Evolutionary conservation across 2,888 invertebrate genomes (phyloP), one percentile per base, ranked within the genome.

Genomic region (Emesis furor): DNA sequence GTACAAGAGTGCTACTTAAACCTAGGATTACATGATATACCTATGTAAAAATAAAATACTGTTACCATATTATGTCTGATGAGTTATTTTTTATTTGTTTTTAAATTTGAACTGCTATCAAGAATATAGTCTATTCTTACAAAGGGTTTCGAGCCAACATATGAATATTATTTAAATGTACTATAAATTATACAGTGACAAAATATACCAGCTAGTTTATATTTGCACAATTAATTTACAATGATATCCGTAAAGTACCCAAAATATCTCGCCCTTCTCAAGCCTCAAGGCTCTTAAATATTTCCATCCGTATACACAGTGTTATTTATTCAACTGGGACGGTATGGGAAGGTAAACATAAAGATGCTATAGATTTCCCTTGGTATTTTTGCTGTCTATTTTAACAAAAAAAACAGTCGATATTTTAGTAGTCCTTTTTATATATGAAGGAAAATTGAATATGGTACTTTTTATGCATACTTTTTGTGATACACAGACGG

Each of bases 311-410:
- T 46, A 46, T 14, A 46, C 17, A n/a, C 59, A 62, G 62, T 30
- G 62, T 62, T 24, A 62, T 62, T 62, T 62, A 62, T 62, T 30
- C 62, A 62, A 62, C 62, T 62, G 62, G 62, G 62, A 62, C 62
- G 24, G 12, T 30, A 30, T 62, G 62, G 30, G 62, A 62, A 17
- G 30, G 8, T 30, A 62, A 62, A 30, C 62, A 24, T 30, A 30
- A 62, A 62, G 62, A 32, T 62, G 30, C 24, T 62, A 62, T 30
- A 62, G 62, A 62, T 62, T 62, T 62, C 62, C 62, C 62, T 62
- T 62, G 62, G 62, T 62, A 62, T 62, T 62, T 62, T 62, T 32
- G 12, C 46, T 46, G 10, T 62, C 32, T 62, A 32, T 24, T 4
- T 30, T 30, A 2, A 17, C 62, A 62, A 62, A 24, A 62, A 12